Conservation (phyloP, 2,797 vertebrate genomes). For the Hydrocynus forskahlii region DNA sequence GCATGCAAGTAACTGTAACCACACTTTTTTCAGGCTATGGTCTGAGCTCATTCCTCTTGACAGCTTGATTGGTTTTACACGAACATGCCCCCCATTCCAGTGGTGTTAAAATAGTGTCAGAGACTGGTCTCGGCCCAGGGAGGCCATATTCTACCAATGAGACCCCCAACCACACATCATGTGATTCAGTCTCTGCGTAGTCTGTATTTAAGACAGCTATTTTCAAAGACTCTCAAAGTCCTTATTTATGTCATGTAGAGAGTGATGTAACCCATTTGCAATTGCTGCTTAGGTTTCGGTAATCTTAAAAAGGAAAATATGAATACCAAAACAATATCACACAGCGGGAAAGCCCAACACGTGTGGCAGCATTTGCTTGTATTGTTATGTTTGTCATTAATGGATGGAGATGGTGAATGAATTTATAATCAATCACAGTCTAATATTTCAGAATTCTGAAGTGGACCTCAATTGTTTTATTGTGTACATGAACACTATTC, state of each 20-base stretch:
- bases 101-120: constrained; percentile 67
- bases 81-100: constrained; percentile 61
- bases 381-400: constrained; percentile 7
- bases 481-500: background rate
- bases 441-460: background rate
- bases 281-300: background rate
- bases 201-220: constrained; percentile 34
- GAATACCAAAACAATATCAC: constrained; percentile 3
- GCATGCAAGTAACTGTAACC: constrained; percentile 44
- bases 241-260: constrained; percentile 26
- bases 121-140: constrained; percentile 47
- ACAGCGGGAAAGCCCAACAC: background rate
- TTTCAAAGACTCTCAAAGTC: constrained; percentile 12
- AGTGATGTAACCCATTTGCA: constrained; percentile 3
- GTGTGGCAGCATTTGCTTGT: background rate
- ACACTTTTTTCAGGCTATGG: constrained; percentile 65
- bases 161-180: constrained; percentile 18
- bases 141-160: constrained; percentile 24
- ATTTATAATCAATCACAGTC: background rate
- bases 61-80: constrained; percentile 65
- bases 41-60: constrained; percentile 61
- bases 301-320: constrained; percentile 8
- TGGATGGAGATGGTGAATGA: background rate
- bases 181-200: constrained; percentile 30
- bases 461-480: background rate